Evolutionary conservation across 2,113 vertebrate species (phyloP), one percentile per base, ranked within the genome.

Genomic region (Chloropsis cyanopogon): DNA sequence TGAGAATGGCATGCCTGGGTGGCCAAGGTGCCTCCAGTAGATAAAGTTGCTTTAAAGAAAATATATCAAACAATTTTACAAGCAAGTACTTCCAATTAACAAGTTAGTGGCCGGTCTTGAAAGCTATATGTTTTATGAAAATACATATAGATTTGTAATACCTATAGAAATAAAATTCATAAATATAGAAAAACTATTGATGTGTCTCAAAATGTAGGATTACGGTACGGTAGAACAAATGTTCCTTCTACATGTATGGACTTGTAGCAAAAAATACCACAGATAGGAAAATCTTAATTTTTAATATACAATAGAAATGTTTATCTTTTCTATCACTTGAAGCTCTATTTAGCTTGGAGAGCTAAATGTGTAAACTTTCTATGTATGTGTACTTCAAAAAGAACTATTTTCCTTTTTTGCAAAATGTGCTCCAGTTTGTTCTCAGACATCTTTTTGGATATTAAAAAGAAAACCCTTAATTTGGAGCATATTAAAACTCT

Each of bases 141-240:
- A n/a, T 13, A 25, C 20, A 28, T 5, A 60, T 3, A 47, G 10
- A 47, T 35, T 42, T 73, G 1, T 54, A 56, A 85, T 56, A 56
- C 11, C 8, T 33, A 16, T 1, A 42, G 39, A 65, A 92, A 52
- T 21, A 77, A 42, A 78, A 82, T 14, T 47, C 15, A 57, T 14
- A 69, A 42, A 81, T 15, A 65, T 8, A 70, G 18, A 13, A 42
- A 79, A 84, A 60, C 20, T 42, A 56, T 6, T 25, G 1, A 49
- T 28, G 28, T 26, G 63, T 82, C 78, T 77, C 41, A 77, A 77
- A 59, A 82, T 12, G 6, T 7, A 64, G 26, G 18, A 37, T 31
- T 25, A 19, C 19, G 22, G 20, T 37, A 29, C 0, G 0, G 23
- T 52, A 66, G 82, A 70, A 75, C 0, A 1, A 65, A 41, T 26